Percentiles rank a stretch among this genome's conserved stretches.
Evolutionary conservation across 2,888 invertebrate species (phyloP).

Genomic region (Helleia helle): DNA sequence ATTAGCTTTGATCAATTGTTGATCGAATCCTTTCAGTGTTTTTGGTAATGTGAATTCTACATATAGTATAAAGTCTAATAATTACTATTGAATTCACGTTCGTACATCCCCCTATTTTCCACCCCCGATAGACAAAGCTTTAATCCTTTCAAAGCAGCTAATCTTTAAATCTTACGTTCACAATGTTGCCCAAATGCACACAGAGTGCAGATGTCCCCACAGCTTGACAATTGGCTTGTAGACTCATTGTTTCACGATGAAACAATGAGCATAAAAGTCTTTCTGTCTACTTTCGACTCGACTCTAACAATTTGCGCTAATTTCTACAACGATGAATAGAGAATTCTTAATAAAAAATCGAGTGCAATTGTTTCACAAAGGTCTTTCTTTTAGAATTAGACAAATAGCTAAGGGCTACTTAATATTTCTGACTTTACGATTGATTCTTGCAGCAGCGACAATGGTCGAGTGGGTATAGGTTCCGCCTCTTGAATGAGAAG

Average conservation of each 20-base stretch:
- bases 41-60: neutral
- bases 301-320: slow-evolving; percentile 15
- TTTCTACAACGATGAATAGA: slow-evolving; percentile 8
- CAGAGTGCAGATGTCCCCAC: slow-evolving; percentile 13
- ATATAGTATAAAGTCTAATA: neutral
- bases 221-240: slow-evolving; percentile 19
- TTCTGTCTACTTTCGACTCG: slow-evolving; percentile 15
- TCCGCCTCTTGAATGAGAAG: too few relatives aligned
- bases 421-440: too few relatives aligned
- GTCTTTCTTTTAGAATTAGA: too few relatives aligned
- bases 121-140: neutral
- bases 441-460: too few relatives aligned
- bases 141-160: slow-evolving; percentile 6
- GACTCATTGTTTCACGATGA: slow-evolving; percentile 17
- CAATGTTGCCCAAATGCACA: slow-evolving; percentile 9
- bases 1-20: too few relatives aligned
- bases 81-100: neutral
- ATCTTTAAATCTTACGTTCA: slow-evolving; percentile 9
- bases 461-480: too few relatives aligned
- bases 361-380: too few relatives aligned
- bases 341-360: neutral
- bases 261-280: slow-evolving; percentile 19
- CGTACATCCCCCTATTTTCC: slow-evolving; percentile 4
- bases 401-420: too few relatives aligned
- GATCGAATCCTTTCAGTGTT: too few relatives aligned